Percentiles rank a stretch among this genome's conserved stretches.
These are phyloP conservation scores for Diabrotica balteata DNA, from an alignment of 2,888 invertebrate genomes.

Conservation along the genomic window DNA sequence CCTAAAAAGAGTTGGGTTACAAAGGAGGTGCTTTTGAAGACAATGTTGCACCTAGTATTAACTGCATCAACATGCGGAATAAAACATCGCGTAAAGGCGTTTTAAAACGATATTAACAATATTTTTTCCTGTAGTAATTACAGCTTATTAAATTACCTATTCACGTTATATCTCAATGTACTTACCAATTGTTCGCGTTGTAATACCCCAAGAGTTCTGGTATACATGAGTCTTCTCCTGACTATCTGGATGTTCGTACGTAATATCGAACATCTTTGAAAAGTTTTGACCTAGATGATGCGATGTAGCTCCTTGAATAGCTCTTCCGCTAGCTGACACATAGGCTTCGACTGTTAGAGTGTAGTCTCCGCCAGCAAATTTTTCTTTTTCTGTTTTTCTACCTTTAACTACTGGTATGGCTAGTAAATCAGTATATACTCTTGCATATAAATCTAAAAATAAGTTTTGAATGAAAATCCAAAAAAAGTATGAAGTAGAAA, in stretches of 20 bases:
- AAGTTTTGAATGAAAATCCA: background rate
- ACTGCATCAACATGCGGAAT: too few relatives aligned
- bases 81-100: too few relatives aligned
- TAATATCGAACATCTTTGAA: conserved; percentile 98
- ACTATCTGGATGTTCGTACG: conserved; percentile 91
- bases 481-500: too few relatives aligned
- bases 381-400: conserved; percentile 97
- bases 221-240: conserved; percentile 87
- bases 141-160: too few relatives aligned
- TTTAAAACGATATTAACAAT: too few relatives aligned
- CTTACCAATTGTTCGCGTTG: conserved; percentile 91
- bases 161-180: background rate
- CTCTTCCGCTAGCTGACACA: conserved; percentile 91
- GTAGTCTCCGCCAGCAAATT: conserved; percentile 97
- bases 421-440: conserved; percentile 87
- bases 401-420: conserved; percentile 97
- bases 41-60: too few relatives aligned
- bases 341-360: conserved; percentile 98
- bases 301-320: conserved; percentile 96
- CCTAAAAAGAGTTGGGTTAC: too few relatives aligned
- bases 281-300: conserved; percentile 99
- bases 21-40: too few relatives aligned
- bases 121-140: too few relatives aligned
- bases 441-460: conserved; percentile 80
- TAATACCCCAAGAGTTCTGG: conserved; percentile 99